Base-by-base conservation (phyloP, 2,888 invertebrate species). In the Enoplolaimus lenunculus region DNA sequence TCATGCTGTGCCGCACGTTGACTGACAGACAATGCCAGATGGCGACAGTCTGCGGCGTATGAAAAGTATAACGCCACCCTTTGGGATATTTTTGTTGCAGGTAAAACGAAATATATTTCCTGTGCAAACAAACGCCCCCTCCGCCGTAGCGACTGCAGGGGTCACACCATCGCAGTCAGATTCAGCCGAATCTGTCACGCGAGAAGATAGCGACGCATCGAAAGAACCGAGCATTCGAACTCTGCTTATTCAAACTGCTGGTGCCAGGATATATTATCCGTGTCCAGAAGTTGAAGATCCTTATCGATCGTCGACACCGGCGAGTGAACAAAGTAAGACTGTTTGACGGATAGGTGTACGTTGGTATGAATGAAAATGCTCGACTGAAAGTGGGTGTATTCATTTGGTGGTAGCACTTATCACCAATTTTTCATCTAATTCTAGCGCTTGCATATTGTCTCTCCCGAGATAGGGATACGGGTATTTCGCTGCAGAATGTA, bases 101-200 rank as follows among this genome's bases (percentile, higher is more conserved):
- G 87, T 88, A 34, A 88, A 90, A 77, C 89, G 89, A 87, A 90
- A 90, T 82, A 82, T 90, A 68, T 89, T 90, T 75, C 87, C 71
- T 64, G 70, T 74, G 60, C 74, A 74, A 71, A 71, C 31, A 65
- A 1, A 67, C 7, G 68, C 60, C 31, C 69, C 66, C 57, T 69
- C 72, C 71, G 16, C 85, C 84, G 21, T 45, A 45, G 45, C 21
- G 45, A 21, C 21, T 13, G 7, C 45, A 45, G 45, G 7, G 21
- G 45, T 45, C 45, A 31, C 16, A 29, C 7, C 62, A 62, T 13
- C 16, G 57, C 16, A 57, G 57, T 57, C 57, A 21, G n/a, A n/a
- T n/a, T n/a, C n/a, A 21, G 45, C 7, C 7, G 7, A 7, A 45
- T 45, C 45, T 13, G 45, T 7, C 7, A 7, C 45, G 45, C 45